These are phyloP conservation scores for Aphidius colemani DNA, from an alignment of 2,888 invertebrate species.

Conservation along the genomic window DNA sequence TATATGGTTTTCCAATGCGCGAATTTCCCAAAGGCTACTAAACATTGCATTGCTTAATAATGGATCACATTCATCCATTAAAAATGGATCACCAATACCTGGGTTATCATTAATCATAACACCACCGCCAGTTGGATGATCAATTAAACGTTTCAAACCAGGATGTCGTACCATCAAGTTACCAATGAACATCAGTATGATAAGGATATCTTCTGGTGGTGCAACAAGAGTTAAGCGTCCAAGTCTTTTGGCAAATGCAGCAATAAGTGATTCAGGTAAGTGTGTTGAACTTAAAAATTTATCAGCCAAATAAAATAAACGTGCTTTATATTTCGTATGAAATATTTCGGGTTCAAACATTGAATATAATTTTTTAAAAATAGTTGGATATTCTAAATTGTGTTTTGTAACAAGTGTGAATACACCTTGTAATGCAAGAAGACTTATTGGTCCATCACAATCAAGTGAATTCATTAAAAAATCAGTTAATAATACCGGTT, in stretches of 20 bases:
- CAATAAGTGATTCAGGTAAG: constrained; percentile 87
- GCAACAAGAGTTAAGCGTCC: constrained; percentile 83
- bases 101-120: constrained; percentile 43
- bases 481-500: constrained; percentile 85
- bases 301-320: constrained; percentile 87
- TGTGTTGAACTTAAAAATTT: constrained; percentile 94
- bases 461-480: constrained; percentile 90
- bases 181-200: constrained; percentile 80
- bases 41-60: constrained; percentile 79
- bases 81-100: constrained; percentile 76
- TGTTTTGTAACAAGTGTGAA: constrained; percentile 87
- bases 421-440: constrained; percentile 90
- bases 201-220: constrained; percentile 76
- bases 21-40: constrained; percentile 93
- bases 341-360: constrained; percentile 92
- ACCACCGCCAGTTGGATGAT: constrained; percentile 62
- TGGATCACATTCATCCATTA: constrained; percentile 81
- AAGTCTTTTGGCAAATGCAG: constrained; percentile 90
- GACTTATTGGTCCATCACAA: constrained; percentile 82
- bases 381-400: constrained; percentile 94
- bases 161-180: constrained; percentile 87
- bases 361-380: constrained; percentile 92
- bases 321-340: constrained; percentile 85
- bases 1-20: constrained; percentile 75
- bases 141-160: constrained; percentile 72